phyloP scores from a whole-genome alignment of 2,888 invertebrate species.

The Eupithecia vulgata region DNA sequence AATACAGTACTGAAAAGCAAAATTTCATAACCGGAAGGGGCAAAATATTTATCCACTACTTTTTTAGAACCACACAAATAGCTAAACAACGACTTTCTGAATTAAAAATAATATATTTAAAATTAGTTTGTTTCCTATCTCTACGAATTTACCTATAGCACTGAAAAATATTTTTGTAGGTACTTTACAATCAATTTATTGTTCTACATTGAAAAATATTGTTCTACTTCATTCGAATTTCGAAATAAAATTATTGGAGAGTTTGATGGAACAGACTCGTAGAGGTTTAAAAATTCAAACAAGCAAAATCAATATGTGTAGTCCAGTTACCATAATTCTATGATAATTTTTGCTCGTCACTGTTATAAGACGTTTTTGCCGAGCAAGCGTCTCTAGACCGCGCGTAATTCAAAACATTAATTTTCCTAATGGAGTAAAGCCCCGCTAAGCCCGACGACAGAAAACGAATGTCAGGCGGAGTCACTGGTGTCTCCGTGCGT shows the following conservation, averaged over 20 bases:
- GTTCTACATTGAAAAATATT: too few species aligned
- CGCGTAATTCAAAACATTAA: slow-evolving; percentile 82
- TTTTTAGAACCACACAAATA: background rate
- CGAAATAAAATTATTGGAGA: too few species aligned
- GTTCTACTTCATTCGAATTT: too few species aligned
- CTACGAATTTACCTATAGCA: too few species aligned
- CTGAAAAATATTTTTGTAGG: too few species aligned
- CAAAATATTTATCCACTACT: background rate
- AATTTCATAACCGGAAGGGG: background rate
- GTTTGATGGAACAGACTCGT: background rate
- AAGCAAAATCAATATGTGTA: background rate
- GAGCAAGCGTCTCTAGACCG: slow-evolving; percentile 46
- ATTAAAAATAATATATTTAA: background rate
- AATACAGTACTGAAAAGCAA: background rate
- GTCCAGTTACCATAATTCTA: slow-evolving; percentile 12
- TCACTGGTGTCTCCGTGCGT: slow-evolving; percentile 73
- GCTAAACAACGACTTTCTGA: background rate
- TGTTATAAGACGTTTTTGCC: slow-evolving; percentile 44
- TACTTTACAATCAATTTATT: too few species aligned
- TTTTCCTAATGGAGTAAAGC: slow-evolving; percentile 83
- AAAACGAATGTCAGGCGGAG: slow-evolving; percentile 60
- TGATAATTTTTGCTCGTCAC: slow-evolving; percentile 41
- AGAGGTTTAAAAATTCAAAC: background rate
- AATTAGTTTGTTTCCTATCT: background rate
- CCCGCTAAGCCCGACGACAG: slow-evolving; percentile 71